Conservation (phyloP, 2,797 vertebrate genomes). For the Halcyon leucocephala region DNA sequence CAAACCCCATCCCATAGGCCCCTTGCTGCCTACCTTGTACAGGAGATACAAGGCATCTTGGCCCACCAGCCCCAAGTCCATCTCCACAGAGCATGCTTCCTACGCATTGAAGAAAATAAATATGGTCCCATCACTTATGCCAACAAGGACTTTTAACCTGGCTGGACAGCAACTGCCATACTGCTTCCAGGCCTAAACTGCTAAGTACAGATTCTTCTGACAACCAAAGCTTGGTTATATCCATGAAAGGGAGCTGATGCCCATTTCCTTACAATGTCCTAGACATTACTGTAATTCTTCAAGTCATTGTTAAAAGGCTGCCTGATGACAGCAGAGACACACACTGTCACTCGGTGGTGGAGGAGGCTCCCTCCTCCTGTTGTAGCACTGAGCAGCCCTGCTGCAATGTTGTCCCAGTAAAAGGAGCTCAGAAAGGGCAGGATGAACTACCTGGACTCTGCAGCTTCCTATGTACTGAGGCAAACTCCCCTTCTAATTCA, state of each 20-base stretch:
- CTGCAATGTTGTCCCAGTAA: accelerated
- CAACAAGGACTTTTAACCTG: background rate
- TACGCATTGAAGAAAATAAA: background rate
- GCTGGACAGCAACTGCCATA: background rate
- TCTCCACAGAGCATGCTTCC: background rate
- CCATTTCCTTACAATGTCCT: background rate
- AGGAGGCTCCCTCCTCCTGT: background rate
- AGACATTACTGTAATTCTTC: background rate
- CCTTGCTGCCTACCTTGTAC: background rate
- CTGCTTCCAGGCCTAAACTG: background rate
- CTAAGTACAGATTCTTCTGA: background rate
- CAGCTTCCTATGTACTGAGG: background rate
- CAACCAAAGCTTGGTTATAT: background rate
- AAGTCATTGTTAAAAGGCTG: background rate
- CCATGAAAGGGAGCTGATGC: background rate
- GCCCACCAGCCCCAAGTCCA: background rate
- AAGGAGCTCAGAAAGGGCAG: background rate
- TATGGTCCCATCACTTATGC: background rate
- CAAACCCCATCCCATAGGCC: background rate
- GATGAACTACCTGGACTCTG: accelerated
- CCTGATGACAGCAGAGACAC: background rate
- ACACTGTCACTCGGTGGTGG: background rate
- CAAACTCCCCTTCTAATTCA: background rate
- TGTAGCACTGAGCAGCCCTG: background rate
- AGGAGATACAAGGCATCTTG: background rate